Base-by-base conservation (phyloP, 2,888 invertebrate genomes). In the Anthrax anthrax region DNA sequence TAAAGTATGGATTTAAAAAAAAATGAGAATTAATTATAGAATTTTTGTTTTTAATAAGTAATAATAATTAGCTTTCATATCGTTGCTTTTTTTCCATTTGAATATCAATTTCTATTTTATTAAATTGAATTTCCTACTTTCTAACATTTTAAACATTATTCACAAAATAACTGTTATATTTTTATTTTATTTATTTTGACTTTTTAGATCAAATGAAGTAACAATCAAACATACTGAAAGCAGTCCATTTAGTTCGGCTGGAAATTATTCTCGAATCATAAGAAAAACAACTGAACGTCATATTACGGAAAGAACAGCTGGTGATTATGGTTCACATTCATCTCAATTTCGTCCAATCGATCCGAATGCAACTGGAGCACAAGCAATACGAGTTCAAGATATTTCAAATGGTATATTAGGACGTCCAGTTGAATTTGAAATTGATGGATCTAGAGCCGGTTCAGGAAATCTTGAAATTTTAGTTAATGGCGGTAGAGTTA, bases 381-480 rank as follows among this genome's bases (percentile, higher is more conserved):
- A 77, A 62, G 81, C 85, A 56, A 89, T 96, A 60, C 77, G 79
- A 64, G 88, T 97, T 45, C 87, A 85, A 59, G 81, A 80, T 49
- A 84, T 90, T 56, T 84, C 88, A 3, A 84, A 86, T 70, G 92
- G 92, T 53, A 74, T 83, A 43, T 78, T 96, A 46, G 91, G 94
- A 54, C 81, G 85, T 64, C 88, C 92, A 45, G 91, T 95, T 44
- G 89, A 94, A 70, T 97, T 98, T 71, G 90, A 92, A 73, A 95
- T 97, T 69, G 95, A 97, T 69, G 94, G 95, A 47, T 85, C 89
- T 49, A 78, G 81, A 54, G 95, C 96, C n/a, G 96, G 96, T 36
- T 89, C 92, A 4, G 97, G 96, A 16, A 94, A 95, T 69, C 70
- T 97, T 54, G 96, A 96, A 69, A 86, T 97, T 54, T 77, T 95